A percentile compares a stretch with the other conserved stretches of the same genome.
Evolutionary conservation across 2,797 vertebrate species (phyloP).

Genomic region (Labeo calbasu): DNA sequence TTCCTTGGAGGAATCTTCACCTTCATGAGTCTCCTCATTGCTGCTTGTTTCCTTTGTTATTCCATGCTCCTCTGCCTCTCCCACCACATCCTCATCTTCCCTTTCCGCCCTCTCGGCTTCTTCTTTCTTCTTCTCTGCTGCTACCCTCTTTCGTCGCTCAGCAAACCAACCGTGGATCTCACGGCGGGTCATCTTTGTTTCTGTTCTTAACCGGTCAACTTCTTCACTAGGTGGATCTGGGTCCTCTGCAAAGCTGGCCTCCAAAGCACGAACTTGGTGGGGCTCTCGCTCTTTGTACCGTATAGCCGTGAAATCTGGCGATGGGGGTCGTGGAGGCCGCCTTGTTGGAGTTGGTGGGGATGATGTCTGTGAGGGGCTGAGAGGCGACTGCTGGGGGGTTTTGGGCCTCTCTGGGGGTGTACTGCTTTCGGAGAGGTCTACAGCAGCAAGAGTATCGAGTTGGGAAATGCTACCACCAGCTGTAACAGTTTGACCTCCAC

Average conservation of each 20-base stretch:
- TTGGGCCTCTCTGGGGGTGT: constrained; percentile 66
- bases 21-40: constrained; percentile 60
- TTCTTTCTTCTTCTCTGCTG: constrained; percentile 82
- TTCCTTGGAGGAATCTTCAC: constrained; percentile 63
- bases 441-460: constrained; percentile 65
- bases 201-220: constrained; percentile 88
- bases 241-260: constrained; percentile 89
- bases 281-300: constrained; percentile 96
- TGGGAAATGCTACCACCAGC: constrained; percentile 51
- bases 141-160: constrained; percentile 85
- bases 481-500: constrained; percentile 49
- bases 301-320: constrained; percentile 90
- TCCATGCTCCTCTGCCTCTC: constrained; percentile 60
- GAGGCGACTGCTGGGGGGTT: constrained; percentile 72
- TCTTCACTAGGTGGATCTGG: constrained; percentile 87
- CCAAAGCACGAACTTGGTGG: constrained; percentile 90
- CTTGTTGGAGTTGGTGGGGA: constrained; percentile 79
- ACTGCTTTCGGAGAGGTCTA: constrained; percentile 75
- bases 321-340: constrained; percentile 84
- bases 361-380: constrained; percentile 75
- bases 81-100: constrained; percentile 76
- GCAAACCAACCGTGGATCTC: constrained; percentile 98
- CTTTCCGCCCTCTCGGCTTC: constrained; percentile 72
- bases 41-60: constrained; percentile 56
- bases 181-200: constrained; percentile 97